Evolutionary conservation across 2,888 invertebrate species (phyloP), one percentile per base, ranked within the genome.

Genomic region (Drosophila incognita): DNA sequence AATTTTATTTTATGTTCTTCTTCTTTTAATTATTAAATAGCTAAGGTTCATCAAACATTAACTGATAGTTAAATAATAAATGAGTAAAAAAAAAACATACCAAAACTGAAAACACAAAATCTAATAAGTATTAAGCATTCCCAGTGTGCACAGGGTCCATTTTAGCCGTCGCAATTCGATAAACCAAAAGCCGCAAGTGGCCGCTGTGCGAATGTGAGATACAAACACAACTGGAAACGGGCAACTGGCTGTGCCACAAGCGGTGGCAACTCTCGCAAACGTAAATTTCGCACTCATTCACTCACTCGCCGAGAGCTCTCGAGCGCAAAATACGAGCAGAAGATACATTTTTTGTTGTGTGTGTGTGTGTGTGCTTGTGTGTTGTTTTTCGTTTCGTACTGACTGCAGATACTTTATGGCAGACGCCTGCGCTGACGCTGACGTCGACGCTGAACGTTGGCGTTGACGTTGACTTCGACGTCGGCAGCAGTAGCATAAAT

Each of bases 351-450:
- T 51, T 56, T 69, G 38, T 35, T 65, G 48, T 36, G 35, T 61
- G 42, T 61, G 42, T 61, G 42, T 40, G 60, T 51, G 46, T 24
- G 15, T 21, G 21, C 13, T 36, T 36, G 27, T 61, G 42, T 40
- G 60, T 51, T 58, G 33, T 21, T 67, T 59, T 76, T 38, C 49
- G 68, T 46, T 53, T 72, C 68, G 70, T 69, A 79, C 60, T 69
- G 82, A 75, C 75, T 74, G 82, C 75, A 87, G 78, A 85, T 85
- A 89, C 84, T 85, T 85, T 85, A 89, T 85, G 84, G 70, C 38
- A 72, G 46, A 56, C 65, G 82, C 51, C 52, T 31, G 15, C 69
- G 57, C 48, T 38, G 53, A 31, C 56, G 76, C 5, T 24, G 46
- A 35, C 79, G 63, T n/a, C 21, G 27, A 31, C 51, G 76, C n/a